Conservation (phyloP, 2,888 invertebrate species). For the Papilio protenor region DNA sequence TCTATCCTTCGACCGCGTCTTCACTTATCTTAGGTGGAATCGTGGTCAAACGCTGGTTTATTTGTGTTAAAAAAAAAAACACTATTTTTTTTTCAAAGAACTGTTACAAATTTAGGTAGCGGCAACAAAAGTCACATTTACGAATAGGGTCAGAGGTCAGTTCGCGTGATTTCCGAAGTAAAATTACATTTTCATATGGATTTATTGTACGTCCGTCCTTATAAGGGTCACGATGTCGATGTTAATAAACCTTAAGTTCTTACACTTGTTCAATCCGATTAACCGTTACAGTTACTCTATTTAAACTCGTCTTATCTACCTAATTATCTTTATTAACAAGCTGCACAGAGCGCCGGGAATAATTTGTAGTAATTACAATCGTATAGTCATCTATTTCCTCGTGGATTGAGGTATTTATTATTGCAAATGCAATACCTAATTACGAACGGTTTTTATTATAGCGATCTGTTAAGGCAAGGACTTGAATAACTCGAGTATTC, state of each 20-base stretch:
- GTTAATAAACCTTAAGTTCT: conserved; percentile 75
- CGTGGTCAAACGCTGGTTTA: too few species aligned
- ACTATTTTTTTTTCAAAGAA: background rate
- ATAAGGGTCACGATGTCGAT: conserved; percentile 75
- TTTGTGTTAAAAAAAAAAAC: too few species aligned
- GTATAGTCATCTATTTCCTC: conserved; percentile 39
- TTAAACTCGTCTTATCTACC: conserved; percentile 60
- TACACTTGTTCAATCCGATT: conserved; percentile 59
- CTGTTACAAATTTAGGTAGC: conserved; percentile 23
- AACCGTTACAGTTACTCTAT: conserved; percentile 56
- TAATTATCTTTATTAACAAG: conserved; percentile 60
- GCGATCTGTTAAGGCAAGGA: conserved; percentile 21
- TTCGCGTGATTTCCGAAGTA: conserved; percentile 77
- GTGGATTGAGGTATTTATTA: conserved; percentile 40
- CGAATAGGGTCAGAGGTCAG: conserved; percentile 73
- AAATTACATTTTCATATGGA: conserved; percentile 76
- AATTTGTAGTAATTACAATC: conserved; percentile 48
- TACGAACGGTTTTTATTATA: conserved; percentile 19
- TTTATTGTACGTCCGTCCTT: conserved; percentile 70
- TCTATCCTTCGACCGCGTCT: too few species aligned
- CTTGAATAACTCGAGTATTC: background rate
- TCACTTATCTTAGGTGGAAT: too few species aligned
- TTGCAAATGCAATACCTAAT: conserved; percentile 23
- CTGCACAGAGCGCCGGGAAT: conserved; percentile 29
- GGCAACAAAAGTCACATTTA: conserved; percentile 43